Conservation (phyloP, 2,888 invertebrate genomes). For the Nymphalis urticae region DNA sequence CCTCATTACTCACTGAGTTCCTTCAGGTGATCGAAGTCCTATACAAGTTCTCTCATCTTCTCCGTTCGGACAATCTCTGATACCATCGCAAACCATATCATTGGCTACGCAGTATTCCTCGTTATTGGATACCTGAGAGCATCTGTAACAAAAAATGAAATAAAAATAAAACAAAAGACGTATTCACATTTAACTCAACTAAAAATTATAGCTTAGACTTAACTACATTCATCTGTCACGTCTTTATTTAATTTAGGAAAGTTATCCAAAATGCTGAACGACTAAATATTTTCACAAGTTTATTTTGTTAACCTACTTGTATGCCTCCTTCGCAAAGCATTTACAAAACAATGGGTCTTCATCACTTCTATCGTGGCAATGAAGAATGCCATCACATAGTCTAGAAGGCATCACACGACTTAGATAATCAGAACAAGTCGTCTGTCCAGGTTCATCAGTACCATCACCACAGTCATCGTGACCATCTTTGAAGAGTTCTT, state of each 20-base stretch:
- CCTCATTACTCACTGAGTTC: slow-evolving; percentile 58
- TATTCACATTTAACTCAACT: too few species aligned
- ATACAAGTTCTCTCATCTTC: slow-evolving; percentile 87
- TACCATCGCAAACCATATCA: slow-evolving; percentile 90
- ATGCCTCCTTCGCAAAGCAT: slow-evolving; percentile 74
- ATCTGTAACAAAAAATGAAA: slow-evolving; percentile 47
- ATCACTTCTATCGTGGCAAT: slow-evolving; percentile 89
- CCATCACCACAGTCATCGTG: slow-evolving; percentile 86
- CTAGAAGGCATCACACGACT: slow-evolving; percentile 84
- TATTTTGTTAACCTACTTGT: slow-evolving; percentile 51
- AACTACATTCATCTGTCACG: too few species aligned
- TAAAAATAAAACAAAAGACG: background rate
- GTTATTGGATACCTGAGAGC: slow-evolving; percentile 51
- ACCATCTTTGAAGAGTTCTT: slow-evolving; percentile 86
- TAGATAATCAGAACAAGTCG: slow-evolving; percentile 85
- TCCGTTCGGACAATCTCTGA: slow-evolving; percentile 86
- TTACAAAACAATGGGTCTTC: slow-evolving; percentile 85
- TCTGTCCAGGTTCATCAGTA: slow-evolving; percentile 84
- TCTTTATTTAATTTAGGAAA: too few species aligned
- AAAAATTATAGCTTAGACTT: too few species aligned
- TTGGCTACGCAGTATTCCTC: slow-evolving; percentile 83
- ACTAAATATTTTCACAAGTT: too few species aligned
- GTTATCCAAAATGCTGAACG: too few species aligned
- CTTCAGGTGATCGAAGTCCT: slow-evolving; percentile 61
- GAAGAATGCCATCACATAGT: slow-evolving; percentile 88